Base-by-base conservation (phyloP, 2,113 vertebrate genomes). In the Hypanus sabinus region DNA sequence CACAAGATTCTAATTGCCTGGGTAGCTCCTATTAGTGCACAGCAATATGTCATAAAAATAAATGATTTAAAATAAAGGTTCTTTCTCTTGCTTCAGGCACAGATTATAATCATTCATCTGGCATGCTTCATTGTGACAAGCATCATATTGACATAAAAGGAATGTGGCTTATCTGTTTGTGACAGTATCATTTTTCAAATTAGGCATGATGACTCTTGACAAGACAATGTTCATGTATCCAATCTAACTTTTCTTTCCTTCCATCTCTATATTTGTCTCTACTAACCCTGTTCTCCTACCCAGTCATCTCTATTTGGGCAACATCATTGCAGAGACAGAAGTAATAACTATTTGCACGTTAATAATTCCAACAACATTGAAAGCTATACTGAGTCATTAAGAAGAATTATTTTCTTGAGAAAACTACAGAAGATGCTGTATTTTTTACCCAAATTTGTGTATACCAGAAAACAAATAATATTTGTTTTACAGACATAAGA, bases 121-220 rank as follows among this genome's bases (percentile, higher is more conserved):
- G 60, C 60, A 68, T 62, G 14, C n/a, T 90, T 62, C n/a, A n/a
- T 90, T n/a, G 30, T 90, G 60, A 65, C 62, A 30, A 4, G 60
- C 30, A n/a, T 12, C 57, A n/a, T 65, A 65, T 88, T 88, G 85
- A 65, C 16, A 20, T n/a, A 65, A 68, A 90, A 90, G 33, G 62
- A 33, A 90, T 36, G 62, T 90, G 12, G 60, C 60, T 88, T 62
- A 65, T 90, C 85, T 90, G 30, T 90, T 20, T 90, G 60, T 90
- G 60, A 18, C 85, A 90, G 60, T 33, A n/a, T 90, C 85, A 90
- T 90, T 90, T 90, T 90, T 90, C 85, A 88, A 88, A 62, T n/a
- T 65, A 30, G 12, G 12, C 57, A n/a, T 30, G 65, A 65, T 90
- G n/a, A 90, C 65, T 36, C 60, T 30, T 62, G 60, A 90, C 60